Evolutionary conservation across 2,113 vertebrate genomes (phyloP).

Genomic region (Procavia capensis): DNA sequence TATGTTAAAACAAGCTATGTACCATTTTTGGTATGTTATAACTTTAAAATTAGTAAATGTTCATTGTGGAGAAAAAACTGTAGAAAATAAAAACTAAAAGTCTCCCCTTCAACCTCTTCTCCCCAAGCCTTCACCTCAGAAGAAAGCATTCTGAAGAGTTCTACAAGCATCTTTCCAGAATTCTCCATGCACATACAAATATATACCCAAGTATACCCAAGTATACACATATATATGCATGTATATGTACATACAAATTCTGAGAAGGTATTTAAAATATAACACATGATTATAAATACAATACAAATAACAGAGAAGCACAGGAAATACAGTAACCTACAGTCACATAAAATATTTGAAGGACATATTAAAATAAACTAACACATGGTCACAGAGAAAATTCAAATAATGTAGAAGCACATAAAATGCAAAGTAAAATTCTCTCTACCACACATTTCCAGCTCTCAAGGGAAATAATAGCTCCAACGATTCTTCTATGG

Average conservation of each 20-base stretch:
- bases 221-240: background rate
- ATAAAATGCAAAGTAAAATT: constrained; percentile 36
- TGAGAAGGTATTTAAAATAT: constrained; percentile 53
- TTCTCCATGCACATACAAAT: background rate
- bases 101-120: background rate
- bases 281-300: constrained; percentile 32
- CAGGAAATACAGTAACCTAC: background rate
- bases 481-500: background rate
- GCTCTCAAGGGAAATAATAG: background rate
- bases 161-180: background rate
- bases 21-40: background rate
- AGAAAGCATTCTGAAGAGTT: background rate
- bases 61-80: constrained; percentile 45
- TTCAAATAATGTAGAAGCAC: constrained; percentile 3
- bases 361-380: constrained; percentile 35
- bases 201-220: background rate
- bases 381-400: constrained; percentile 14
- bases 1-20: background rate
- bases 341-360: constrained; percentile 41
- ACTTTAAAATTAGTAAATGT: constrained; percentile 4
- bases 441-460: background rate
- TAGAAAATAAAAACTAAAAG: constrained; percentile 43
- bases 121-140: background rate
- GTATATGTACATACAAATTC: constrained; percentile 12
- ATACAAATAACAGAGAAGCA: constrained; percentile 44